Conservation (phyloP, 2,888 invertebrate species). For the Tryphoninae sp. region DNA sequence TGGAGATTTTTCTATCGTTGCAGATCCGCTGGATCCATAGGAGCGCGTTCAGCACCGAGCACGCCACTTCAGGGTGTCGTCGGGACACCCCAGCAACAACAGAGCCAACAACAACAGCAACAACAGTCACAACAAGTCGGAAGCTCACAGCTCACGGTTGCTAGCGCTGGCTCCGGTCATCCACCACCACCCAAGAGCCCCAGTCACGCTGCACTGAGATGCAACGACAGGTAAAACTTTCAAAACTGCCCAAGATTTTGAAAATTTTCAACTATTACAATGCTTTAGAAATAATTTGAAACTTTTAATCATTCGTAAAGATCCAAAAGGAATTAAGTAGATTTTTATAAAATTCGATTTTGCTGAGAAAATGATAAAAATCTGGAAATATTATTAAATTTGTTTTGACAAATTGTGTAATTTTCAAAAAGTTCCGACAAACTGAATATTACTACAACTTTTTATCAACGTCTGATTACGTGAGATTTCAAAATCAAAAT, state of each 20-base stretch:
- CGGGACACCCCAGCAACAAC: constrained; percentile 74
- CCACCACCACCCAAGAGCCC: constrained; percentile 80
- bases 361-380: too few relatives aligned
- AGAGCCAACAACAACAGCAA: constrained; percentile 73
- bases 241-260: background rate
- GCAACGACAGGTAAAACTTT: constrained; percentile 76
- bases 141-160: constrained; percentile 74
- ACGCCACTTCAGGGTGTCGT: constrained; percentile 84
- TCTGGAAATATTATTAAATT: too few relatives aligned
- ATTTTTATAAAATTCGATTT: too few relatives aligned
- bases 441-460: too few relatives aligned
- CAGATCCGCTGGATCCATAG: constrained; percentile 84
- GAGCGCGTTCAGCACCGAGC: constrained; percentile 87
- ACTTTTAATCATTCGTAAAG: too few relatives aligned
- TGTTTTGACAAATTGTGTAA: too few relatives aligned
- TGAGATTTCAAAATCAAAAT: background rate
- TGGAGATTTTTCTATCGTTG: constrained; percentile 53
- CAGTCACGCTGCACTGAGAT: constrained; percentile 75
- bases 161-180: constrained; percentile 68
- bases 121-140: constrained; percentile 70
- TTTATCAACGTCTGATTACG: too few relatives aligned
- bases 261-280: background rate
- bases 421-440: too few relatives aligned
- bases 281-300: too few relatives aligned
- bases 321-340: too few relatives aligned